Conservation (phyloP, 2,888 invertebrate species). For the Drosophila gaucha region DNA sequence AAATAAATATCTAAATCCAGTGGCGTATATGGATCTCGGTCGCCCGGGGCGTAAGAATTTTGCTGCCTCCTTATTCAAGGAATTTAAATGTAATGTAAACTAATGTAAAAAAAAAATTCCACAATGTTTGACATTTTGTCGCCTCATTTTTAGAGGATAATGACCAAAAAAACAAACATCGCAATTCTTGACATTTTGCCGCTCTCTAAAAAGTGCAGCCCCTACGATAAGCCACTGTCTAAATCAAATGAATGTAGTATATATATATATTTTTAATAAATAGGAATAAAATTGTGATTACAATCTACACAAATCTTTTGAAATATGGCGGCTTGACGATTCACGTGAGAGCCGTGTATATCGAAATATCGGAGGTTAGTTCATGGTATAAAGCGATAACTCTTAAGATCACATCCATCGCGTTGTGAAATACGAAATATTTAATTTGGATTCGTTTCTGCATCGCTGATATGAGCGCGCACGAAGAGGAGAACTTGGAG, state of each 20-base stretch:
- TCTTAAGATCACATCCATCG: conserved; percentile 5
- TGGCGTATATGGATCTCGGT: too few relatives aligned
- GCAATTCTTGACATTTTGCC: too few relatives aligned
- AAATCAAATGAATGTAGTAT: background rate
- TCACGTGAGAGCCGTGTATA: background rate
- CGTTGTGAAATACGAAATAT: conserved; percentile 42
- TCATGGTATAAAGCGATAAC: conserved; percentile 18
- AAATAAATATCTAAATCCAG: background rate
- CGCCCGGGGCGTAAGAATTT: too few relatives aligned
- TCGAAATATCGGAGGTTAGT: conserved; percentile 15
- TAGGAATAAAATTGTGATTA: background rate
- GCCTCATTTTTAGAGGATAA: too few relatives aligned
- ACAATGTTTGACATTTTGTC: too few relatives aligned
- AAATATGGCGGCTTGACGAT: conserved; percentile 5
- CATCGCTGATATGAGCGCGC: background rate
- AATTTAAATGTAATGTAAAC: too few relatives aligned
- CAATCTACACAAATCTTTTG: background rate
- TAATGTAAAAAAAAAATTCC: too few relatives aligned
- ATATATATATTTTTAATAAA: too few relatives aligned
- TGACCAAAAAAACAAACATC: too few relatives aligned
- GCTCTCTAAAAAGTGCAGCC: too few relatives aligned
- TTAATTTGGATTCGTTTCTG: background rate
- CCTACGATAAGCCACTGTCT: too few relatives aligned
- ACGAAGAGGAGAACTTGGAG: background rate
- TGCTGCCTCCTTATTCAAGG: too few relatives aligned